Evolutionary conservation across 2,797 vertebrate species (phyloP).

Genomic region (Trachurus trachurus): DNA sequence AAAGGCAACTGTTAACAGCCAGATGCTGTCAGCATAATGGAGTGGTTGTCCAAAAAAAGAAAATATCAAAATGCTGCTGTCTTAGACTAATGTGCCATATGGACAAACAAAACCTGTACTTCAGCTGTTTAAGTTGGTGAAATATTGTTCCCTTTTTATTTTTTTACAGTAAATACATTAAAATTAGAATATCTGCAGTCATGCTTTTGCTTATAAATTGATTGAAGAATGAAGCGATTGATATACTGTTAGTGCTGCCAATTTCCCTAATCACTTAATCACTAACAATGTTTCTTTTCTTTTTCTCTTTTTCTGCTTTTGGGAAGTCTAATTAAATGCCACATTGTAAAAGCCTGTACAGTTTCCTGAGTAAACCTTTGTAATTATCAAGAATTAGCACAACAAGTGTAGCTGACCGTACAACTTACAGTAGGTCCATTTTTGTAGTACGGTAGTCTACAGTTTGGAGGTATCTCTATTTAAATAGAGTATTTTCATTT

Average conservation of each 20-base stretch:
- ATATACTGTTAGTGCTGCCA: no score
- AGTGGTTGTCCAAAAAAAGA: slow-evolving; percentile 43
- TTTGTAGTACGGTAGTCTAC: no score
- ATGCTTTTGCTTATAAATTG: slow-evolving; percentile 8
- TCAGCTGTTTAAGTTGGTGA: slow-evolving; percentile 8
- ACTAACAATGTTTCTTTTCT: no score
- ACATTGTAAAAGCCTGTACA: background rate
- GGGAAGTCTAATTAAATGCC: background rate
- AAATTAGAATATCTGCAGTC: slow-evolving; percentile 1
- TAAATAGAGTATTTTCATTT: no score
- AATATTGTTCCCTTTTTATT: slow-evolving; percentile 15
- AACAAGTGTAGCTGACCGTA: background rate
- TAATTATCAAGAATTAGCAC: background rate
- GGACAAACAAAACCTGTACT: slow-evolving; percentile 28
- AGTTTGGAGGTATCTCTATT: no score
- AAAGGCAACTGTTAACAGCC: slow-evolving; percentile 56
- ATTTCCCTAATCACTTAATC: no score
- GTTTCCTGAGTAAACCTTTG: background rate
- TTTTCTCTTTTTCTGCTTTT: background rate
- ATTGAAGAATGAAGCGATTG: background rate
- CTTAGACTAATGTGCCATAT: slow-evolving; percentile 52
- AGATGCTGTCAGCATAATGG: slow-evolving; percentile 62
- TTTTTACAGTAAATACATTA: background rate
- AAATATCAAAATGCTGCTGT: slow-evolving; percentile 38
- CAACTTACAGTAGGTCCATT: background rate